Conservation (phyloP, 2,113 vertebrate species). For the Spilogale gracilis region DNA sequence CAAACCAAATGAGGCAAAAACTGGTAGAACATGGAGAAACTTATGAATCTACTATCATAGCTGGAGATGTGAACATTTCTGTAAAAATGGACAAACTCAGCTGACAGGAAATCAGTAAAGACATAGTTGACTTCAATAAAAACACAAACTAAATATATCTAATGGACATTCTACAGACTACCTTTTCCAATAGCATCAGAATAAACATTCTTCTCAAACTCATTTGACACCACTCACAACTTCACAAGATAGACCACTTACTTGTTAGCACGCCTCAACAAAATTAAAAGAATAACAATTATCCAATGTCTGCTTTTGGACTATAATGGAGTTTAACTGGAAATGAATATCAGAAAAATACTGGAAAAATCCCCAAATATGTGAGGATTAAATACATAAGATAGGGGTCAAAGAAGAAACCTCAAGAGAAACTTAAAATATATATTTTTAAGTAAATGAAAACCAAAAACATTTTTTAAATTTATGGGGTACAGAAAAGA, state of each 20-base stretch:
- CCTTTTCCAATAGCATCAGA: neutral
- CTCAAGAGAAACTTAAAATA: neutral
- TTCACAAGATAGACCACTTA: neutral
- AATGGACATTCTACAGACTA: neutral
- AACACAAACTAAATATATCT: neutral
- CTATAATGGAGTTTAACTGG: neutral
- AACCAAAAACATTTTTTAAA: neutral
- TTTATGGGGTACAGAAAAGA: neutral
- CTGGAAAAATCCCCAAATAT: neutral
- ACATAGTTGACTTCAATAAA: neutral
- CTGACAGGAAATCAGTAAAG: neutral
- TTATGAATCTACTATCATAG: neutral
- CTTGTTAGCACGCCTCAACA: neutral
- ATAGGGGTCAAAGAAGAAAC: neutral
- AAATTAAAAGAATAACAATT: neutral
- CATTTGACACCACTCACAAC: neutral
- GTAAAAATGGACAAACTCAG: neutral
- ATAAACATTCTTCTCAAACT: neutral
- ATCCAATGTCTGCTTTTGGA: neutral
- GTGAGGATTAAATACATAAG: neutral
- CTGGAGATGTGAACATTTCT: neutral
- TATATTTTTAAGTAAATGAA: neutral
- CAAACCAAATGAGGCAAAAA: neutral
- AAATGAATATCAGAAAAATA: neutral
- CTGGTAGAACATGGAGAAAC: neutral